phyloP scores from a whole-genome alignment of 2,113 vertebrate species.

The Lagopus muta region DNA sequence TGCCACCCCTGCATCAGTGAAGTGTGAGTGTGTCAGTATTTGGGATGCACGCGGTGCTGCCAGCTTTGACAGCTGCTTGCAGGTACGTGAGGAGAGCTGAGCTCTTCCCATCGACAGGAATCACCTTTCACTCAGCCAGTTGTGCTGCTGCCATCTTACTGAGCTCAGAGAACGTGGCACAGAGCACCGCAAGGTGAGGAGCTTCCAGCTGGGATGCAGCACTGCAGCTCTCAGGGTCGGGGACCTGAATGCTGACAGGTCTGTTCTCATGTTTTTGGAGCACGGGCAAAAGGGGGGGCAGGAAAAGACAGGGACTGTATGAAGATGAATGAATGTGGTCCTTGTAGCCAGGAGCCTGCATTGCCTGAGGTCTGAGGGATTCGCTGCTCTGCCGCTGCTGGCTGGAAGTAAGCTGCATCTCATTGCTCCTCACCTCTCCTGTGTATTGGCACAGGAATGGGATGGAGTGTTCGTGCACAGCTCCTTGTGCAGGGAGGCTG shows the following conservation, averaged over 20 bases:
- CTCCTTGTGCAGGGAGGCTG: neutral
- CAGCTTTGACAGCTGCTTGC: neutral
- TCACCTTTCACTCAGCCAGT: neutral
- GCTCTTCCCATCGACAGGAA: neutral
- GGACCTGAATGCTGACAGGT: neutral
- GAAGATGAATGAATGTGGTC: neutral
- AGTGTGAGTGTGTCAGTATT: neutral
- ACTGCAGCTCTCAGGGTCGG: neutral
- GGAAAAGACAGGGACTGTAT: neutral
- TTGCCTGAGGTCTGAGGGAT: neutral
- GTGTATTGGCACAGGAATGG: neutral
- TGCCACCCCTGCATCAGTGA: neutral
- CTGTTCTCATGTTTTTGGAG: neutral
- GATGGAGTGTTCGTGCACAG: rapidly evolving
- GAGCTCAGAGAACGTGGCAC: neutral
- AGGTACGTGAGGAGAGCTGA: neutral
- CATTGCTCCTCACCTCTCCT: neutral
- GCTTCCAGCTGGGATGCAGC: neutral
- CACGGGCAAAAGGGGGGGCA: neutral
- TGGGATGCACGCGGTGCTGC: neutral
- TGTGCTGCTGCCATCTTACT: rapidly evolving
- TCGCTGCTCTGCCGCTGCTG: neutral
- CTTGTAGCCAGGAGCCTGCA: neutral
- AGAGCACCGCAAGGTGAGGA: neutral
- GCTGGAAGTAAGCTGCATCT: neutral